Conservation (phyloP, 2,113 vertebrate genomes). For the Lontra canadensis region DNA sequence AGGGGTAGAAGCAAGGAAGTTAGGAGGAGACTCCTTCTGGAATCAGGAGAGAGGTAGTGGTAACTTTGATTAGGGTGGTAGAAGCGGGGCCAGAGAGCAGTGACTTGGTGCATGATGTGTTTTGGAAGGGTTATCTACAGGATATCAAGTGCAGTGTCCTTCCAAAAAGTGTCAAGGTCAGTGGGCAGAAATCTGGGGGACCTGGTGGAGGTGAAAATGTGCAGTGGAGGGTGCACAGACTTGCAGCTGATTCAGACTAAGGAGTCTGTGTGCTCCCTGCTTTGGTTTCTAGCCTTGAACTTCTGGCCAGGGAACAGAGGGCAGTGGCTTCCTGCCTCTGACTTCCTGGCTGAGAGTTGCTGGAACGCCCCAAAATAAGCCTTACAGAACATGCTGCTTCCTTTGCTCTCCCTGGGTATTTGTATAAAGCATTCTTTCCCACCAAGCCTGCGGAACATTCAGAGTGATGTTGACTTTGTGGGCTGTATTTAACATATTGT, state of each 20-base stretch:
- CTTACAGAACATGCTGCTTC: not conserved
- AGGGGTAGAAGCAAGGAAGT: not conserved
- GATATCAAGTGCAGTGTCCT: not conserved
- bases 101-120: not conserved
- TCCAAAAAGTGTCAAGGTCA: not conserved
- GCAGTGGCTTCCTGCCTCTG: conserved; percentile 38
- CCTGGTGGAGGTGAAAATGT: not conserved
- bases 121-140: not conserved
- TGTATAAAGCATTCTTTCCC: conserved; percentile 72
- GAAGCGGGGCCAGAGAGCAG: not conserved
- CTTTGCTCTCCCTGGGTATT: conserved; percentile 53
- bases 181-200: not conserved
- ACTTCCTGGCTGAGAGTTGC: conserved; percentile 8
- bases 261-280: not conserved
- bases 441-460: conserved; percentile 31
- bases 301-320: not conserved
- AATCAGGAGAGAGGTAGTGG: not conserved
- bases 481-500: conserved; percentile 39
- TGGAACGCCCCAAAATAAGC: conserved; percentile 4
- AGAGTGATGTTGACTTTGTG: conserved; percentile 61
- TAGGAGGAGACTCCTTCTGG: not conserved
- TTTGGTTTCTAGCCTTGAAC: conserved; percentile 7
- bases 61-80: not conserved
- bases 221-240: not conserved
- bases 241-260: not conserved